A percentile compares a stretch with the other conserved stretches of the same genome.
Evolutionary conservation across 2,797 vertebrate species (phyloP).

Genomic region (Discoglossus pictus): DNA sequence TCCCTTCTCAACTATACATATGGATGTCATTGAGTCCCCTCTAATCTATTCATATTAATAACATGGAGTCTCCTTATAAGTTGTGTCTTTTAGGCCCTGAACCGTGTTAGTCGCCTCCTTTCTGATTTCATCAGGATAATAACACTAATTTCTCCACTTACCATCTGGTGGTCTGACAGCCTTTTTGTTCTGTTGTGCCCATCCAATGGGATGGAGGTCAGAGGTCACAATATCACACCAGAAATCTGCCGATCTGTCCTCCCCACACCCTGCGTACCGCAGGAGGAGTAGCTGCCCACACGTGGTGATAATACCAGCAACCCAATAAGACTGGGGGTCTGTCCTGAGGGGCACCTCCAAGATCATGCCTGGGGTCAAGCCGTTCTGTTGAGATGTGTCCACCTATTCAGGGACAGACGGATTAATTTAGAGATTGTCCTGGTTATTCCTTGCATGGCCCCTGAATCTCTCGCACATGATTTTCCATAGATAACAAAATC

Average conservation of each 20-base stretch:
- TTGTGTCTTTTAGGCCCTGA: too few relatives aligned
- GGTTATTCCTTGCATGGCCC: too few relatives aligned
- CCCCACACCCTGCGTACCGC: constrained; percentile 90
- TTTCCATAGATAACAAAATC: too few relatives aligned
- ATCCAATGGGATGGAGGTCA: constrained; percentile 90
- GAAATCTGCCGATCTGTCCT: constrained; percentile 93
- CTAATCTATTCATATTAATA: too few relatives aligned
- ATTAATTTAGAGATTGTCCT: too few relatives aligned
- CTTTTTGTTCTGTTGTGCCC: constrained; percentile 90
- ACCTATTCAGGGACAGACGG: constrained; percentile 75
- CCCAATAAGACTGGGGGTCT: constrained; percentile 83
- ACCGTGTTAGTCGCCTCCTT: too few relatives aligned
- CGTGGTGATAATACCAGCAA: constrained; percentile 92
- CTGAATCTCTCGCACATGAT: too few relatives aligned
- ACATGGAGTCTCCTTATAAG: too few relatives aligned
- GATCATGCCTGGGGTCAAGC: constrained; percentile 94
- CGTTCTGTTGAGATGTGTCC: constrained; percentile 92
- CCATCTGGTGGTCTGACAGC: constrained; percentile 89
- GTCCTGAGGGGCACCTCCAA: constrained; percentile 87
- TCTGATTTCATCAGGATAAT: too few relatives aligned
- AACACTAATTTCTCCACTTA: too few relatives aligned
- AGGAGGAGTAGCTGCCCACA: constrained; percentile 94
- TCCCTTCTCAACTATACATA: too few relatives aligned
- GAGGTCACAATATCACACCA: constrained; percentile 96
- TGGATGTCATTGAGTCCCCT: too few relatives aligned